These are phyloP conservation scores for Fragum fragum DNA, from an alignment of 2,888 invertebrate genomes.

Conservation along the genomic window DNA sequence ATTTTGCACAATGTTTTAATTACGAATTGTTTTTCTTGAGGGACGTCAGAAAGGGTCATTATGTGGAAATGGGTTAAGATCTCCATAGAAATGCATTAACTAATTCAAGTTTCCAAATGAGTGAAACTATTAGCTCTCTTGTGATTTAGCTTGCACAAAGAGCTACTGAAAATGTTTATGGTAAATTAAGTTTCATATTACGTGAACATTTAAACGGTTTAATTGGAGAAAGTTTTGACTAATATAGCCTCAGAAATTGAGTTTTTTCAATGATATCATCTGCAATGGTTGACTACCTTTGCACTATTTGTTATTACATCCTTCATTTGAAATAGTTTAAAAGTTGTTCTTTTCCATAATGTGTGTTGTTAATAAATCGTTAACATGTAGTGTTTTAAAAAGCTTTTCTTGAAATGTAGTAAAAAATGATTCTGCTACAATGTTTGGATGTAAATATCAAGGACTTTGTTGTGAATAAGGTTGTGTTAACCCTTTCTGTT, in stretches of 20 bases:
- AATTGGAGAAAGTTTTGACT: not conserved
- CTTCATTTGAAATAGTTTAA: not conserved
- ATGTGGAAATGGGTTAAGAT: no score
- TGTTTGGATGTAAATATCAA: no score
- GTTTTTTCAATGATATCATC: not conserved
- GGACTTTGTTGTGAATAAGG: no score
- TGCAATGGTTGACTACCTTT: not conserved
- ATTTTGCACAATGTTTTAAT: no score
- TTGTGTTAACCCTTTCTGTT: no score
- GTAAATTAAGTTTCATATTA: conserved; percentile 6
- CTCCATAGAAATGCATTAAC: no score
- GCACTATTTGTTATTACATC: not conserved
- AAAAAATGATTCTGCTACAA: no score
- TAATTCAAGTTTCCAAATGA: not conserved
- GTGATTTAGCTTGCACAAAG: not conserved
- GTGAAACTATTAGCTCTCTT: not conserved
- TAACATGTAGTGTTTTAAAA: no score
- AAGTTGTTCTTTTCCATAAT: not conserved
- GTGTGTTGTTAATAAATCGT: no score
- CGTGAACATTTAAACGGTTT: not conserved
- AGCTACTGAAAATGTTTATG: conserved; percentile 6
- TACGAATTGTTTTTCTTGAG: no score
- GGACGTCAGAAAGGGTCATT: no score
- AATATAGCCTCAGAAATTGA: not conserved
- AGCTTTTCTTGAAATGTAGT: no score